A percentile compares a stretch with the other conserved stretches of the same genome.
These are phyloP conservation scores for Megaceryle alcyon DNA, from an alignment of 2,797 vertebrate genomes.

Conservation along the genomic window DNA sequence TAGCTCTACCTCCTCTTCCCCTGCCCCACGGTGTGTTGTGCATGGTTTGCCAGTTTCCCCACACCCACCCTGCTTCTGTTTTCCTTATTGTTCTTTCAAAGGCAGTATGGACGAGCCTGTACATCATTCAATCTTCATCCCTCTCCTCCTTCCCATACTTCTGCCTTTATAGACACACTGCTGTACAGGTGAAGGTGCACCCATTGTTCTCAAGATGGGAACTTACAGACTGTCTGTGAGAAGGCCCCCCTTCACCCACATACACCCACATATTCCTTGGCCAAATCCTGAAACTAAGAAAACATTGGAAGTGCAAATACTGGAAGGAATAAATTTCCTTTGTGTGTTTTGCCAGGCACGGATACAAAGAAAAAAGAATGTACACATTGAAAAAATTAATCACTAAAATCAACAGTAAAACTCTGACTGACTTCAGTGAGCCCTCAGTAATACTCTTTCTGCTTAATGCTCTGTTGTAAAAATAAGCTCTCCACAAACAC, in stretches of 20 bases:
- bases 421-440: background rate
- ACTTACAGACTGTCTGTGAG: background rate
- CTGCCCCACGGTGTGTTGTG: background rate
- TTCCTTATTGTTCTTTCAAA: background rate
- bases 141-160: background rate
- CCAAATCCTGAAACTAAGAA: background rate
- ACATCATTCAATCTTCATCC: background rate
- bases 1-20: accelerated
- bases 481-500: background rate
- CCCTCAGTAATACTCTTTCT: background rate
- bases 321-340: background rate
- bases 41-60: background rate
- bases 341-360: background rate
- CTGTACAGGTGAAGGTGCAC: background rate
- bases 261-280: background rate
- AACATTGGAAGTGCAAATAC: background rate
- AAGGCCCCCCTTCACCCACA: background rate
- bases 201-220: background rate
- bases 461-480: background rate
- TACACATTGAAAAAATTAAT: background rate
- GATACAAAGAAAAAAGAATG: background rate
- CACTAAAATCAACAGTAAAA: background rate
- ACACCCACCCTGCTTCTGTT: background rate
- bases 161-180: background rate
- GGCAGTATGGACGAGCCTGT: background rate